Conservation (phyloP, 1,140 invertebrate species). For the Hormaphis cornu region DNA sequence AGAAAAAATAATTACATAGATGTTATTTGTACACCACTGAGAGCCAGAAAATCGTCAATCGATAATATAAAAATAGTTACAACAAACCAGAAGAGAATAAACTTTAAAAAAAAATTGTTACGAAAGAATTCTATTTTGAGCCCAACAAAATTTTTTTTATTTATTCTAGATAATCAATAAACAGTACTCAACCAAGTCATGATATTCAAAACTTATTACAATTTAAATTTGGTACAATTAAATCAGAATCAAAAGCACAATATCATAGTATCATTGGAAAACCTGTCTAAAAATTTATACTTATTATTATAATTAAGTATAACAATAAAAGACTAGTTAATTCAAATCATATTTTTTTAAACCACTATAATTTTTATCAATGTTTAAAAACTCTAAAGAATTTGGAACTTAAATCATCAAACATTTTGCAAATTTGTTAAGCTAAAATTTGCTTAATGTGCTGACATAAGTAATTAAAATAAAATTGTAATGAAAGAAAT, state of each 20-base stretch:
- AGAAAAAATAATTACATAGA: background rate
- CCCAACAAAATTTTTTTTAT: background rate
- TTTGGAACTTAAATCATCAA: no score
- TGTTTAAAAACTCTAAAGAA: no score
- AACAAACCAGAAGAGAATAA: background rate
- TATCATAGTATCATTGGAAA: background rate
- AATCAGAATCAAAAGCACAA: background rate
- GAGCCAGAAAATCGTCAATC: background rate
- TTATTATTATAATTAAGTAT: no score
- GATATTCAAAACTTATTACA: no score
- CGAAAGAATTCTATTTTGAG: background rate
- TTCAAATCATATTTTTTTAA: no score
- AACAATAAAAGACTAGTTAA: no score
- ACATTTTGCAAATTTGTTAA: no score
- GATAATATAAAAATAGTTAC: conserved; percentile 11
- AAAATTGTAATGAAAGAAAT: no score
- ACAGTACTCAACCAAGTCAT: background rate
- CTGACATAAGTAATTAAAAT: no score
- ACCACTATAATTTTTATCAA: no score
- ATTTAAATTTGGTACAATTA: background rate
- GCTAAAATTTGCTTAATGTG: no score
- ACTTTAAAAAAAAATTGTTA: background rate
- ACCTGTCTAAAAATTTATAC: background rate
- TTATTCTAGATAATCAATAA: background rate
- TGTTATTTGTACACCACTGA: background rate